Conservation (phyloP, 2,113 vertebrate species). For the Vombatus ursinus region DNA sequence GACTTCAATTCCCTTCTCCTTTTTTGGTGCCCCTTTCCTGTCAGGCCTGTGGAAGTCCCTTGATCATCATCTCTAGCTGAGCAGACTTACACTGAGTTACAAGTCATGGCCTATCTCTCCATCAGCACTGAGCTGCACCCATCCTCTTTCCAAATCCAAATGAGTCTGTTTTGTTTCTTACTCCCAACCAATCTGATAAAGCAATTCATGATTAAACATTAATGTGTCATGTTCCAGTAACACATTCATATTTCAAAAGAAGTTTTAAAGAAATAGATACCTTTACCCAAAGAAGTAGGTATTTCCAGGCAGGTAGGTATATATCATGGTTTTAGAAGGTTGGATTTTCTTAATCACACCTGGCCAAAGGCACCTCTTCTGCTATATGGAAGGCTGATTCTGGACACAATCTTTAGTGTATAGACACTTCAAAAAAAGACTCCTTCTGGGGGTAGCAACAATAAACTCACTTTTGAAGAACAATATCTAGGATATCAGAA, state of each 20-base stretch:
- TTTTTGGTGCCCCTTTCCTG: background rate
- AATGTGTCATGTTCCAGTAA: background rate
- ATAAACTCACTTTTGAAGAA: background rate
- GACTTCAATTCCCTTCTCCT: background rate
- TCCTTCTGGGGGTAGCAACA: background rate
- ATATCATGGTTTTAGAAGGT: constrained; percentile 16
- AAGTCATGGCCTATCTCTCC: background rate
- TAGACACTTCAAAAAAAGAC: constrained; percentile 12
- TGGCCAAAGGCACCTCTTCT: background rate
- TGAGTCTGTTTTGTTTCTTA: background rate
- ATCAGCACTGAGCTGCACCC: background rate
- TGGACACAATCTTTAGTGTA: background rate
- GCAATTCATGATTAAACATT: constrained; percentile 8
- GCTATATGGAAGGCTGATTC: background rate
- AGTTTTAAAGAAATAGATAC: background rate
- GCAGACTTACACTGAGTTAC: background rate
- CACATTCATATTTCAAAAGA: constrained; percentile 33
- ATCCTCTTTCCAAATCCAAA: background rate
- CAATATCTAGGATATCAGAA: constrained; percentile 13
- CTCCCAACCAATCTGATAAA: constrained; percentile 27
- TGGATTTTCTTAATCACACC: background rate
- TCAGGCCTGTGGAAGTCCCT: background rate
- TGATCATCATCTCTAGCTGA: background rate
- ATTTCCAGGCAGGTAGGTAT: constrained; percentile 10
- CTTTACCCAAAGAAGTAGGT: background rate